Evolutionary conservation across 1,140 invertebrate species (phyloP).

Genomic region (Formica exsecta): DNA sequence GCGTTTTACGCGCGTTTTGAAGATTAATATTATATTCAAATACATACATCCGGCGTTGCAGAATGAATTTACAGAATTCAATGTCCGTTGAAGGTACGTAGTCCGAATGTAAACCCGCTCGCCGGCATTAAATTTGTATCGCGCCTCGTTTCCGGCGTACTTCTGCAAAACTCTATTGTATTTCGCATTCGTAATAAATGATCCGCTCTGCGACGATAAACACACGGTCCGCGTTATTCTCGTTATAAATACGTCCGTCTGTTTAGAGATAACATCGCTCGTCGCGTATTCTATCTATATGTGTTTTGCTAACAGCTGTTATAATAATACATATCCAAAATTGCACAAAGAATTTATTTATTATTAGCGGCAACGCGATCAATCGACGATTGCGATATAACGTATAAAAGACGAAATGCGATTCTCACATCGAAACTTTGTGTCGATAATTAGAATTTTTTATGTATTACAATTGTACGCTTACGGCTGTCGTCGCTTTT

Average conservation of each 20-base stretch:
- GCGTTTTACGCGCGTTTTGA: slow-evolving; percentile 8
- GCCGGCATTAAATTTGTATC: slow-evolving; percentile 62
- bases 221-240: slow-evolving; percentile 14
- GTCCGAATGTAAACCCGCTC: neutral
- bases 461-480: neutral
- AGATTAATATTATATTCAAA: no score
- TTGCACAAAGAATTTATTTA: neutral
- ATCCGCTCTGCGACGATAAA: slow-evolving; percentile 40
- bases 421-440: slow-evolving; percentile 9
- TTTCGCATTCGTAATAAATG: slow-evolving; percentile 58
- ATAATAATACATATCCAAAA: slow-evolving; percentile 12
- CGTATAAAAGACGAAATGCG: neutral
- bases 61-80: slow-evolving; percentile 62
- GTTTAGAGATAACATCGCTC: slow-evolving; percentile 37
- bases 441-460: slow-evolving; percentile 20
- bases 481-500: slow-evolving; percentile 32
- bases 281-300: neutral
- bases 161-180: slow-evolving; percentile 57
- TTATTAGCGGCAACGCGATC: neutral
- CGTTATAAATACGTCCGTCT: slow-evolving; percentile 44
- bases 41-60: slow-evolving; percentile 21
- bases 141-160: slow-evolving; percentile 53
- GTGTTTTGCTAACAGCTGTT: neutral
- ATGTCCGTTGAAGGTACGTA: slow-evolving; percentile 34
- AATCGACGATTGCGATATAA: neutral